A percentile compares a stretch with the other conserved stretches of the same genome.
Conservation (phyloP, 2,797 vertebrate species). For the Muscicapa comitata region DNA sequence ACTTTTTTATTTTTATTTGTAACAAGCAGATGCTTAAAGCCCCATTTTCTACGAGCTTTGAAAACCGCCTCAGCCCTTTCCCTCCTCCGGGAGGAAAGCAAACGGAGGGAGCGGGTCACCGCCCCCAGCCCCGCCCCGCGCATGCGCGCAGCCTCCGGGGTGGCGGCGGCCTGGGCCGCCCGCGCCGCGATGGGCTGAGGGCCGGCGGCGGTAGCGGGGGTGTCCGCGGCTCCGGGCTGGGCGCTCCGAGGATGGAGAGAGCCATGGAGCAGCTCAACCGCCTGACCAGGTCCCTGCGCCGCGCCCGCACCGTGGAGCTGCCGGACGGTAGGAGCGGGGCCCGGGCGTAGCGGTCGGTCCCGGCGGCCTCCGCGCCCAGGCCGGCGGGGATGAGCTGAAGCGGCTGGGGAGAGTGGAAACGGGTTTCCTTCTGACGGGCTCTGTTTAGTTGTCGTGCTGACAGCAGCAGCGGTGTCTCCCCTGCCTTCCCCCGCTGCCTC, state of each 20-base stretch:
- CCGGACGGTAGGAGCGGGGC: slow-evolving; percentile 84
- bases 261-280: slow-evolving; percentile 98
- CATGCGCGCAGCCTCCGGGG: background rate
- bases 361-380: background rate
- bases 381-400: background rate
- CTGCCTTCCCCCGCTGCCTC: background rate
- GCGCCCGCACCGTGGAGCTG: slow-evolving; percentile 94
- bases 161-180: rapidly evolving
- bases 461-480: background rate
- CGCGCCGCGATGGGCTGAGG: slow-evolving; percentile 1
- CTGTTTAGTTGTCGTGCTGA: rapidly evolving
- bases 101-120: background rate
- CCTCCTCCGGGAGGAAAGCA: rapidly evolving
- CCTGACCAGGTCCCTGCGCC: slow-evolving; percentile 91
- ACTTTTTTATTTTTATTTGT: background rate
- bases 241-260: slow-evolving; percentile 91
- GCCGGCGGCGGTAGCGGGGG: background rate
- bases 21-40: rapidly evolving
- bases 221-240: background rate
- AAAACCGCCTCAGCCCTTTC: rapidly evolving
- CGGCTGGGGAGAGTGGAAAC: rapidly evolving
- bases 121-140: background rate
- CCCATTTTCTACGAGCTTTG: rapidly evolving
- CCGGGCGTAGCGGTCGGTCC: background rate
- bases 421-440: background rate